Conservation (phyloP, 2,113 vertebrate genomes). For the Steatornis caripensis region DNA sequence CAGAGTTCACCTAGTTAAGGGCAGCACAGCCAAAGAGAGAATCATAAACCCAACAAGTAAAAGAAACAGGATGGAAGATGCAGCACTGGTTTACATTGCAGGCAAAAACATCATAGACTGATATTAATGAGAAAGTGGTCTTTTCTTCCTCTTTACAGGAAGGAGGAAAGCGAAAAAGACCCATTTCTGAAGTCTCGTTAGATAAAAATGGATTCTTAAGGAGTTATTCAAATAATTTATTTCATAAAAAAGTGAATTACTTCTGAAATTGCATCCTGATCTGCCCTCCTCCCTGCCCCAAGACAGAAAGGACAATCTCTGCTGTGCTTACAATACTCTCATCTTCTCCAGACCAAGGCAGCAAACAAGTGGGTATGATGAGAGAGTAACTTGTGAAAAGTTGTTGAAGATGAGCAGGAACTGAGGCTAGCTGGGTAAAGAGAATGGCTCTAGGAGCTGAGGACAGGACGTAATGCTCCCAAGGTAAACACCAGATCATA, state of each 20-base stretch:
- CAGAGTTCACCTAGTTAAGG: conserved; percentile 81
- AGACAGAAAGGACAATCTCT: neutral
- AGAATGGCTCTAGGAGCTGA: neutral
- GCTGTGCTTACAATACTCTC: neutral
- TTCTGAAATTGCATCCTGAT: neutral
- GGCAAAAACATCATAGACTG: neutral
- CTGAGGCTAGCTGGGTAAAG: neutral
- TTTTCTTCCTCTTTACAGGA: neutral
- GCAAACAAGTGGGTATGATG: neutral
- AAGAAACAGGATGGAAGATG: neutral
- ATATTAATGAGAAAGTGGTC: neutral
- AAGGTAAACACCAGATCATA: neutral
- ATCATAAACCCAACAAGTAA: neutral
- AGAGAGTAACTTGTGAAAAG: neutral
- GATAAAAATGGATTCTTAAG: neutral
- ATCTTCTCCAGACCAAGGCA: neutral
- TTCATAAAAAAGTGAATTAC: neutral
- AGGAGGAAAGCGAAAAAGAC: neutral
- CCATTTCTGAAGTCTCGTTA: neutral
- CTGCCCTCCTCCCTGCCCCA: neutral
- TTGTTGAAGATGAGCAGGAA: neutral
- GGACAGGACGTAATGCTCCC: neutral
- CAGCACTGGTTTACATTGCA: neutral
- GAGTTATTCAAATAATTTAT: neutral
- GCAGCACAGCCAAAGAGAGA: conserved; percentile 9